Base-by-base conservation (phyloP, 2,888 invertebrate species). In the Spodoptera littoralis region DNA sequence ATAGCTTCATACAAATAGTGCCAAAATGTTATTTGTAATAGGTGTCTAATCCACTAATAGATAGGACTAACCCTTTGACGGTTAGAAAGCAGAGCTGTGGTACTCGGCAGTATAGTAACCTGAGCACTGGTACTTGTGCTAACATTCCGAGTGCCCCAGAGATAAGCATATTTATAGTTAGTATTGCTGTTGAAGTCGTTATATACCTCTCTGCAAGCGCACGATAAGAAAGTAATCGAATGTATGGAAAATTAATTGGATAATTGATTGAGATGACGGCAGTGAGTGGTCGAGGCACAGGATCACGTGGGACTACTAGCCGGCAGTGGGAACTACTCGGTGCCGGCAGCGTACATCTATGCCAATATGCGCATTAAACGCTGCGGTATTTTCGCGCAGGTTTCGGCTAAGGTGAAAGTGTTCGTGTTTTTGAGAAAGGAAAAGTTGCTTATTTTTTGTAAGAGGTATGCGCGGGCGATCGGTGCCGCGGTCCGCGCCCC, bases 351-450 rank as follows among this genome's bases (percentile, higher is more conserved):
- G 68, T 79, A 73, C 78, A 79, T 82, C 68, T 81, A 80, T 83
- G 82, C 67, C 81, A 83, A 82, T 63, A 54, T 81, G 81, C 79
- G 79, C 80, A 71, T 74, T 80, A 73, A 79, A 62, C 71, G 71
- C 71, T 59, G 77, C 60, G 71, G 75, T 83, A 84, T 85, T 89
- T 87, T 89, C 87, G 89, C 86, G 88, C 83, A 80, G 81, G 88
- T 90, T 91, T 91, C 87, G 90, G 89, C 87, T 82, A 81, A 84
- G 91, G 94, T 90, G 94, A 94, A 94, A 94, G 94, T 93, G 89
- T 86, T 90, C 88, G 86, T 87, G 85, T 88, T 92, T 92, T 93
- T 92, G 90, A 91, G 94, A 93, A 94, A 93, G 93, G 90, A 93
- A 93, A 93, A 92, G 93, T 92, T 89, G 90, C 88, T 89, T 87